phyloP scores from a whole-genome alignment of 2,888 invertebrate species.

The Lymantria dispar region DNA sequence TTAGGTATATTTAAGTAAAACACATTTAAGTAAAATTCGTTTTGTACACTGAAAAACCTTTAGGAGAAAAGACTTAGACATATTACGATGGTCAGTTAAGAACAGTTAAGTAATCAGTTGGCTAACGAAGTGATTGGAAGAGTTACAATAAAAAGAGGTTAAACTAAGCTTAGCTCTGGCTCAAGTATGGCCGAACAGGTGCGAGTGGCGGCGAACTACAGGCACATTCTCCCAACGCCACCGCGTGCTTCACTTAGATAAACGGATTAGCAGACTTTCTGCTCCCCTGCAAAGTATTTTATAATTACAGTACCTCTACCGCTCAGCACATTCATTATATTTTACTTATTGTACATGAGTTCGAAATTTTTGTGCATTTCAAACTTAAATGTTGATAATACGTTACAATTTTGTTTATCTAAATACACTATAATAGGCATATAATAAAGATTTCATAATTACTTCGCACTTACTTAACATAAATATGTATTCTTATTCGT shows the following conservation, averaged over 20 bases:
- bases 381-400: too few relatives aligned
- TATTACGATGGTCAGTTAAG: too few relatives aligned
- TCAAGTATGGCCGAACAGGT: slow-evolving; percentile 58
- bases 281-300: slow-evolving; percentile 43
- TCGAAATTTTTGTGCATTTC: too few relatives aligned
- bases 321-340: slow-evolving; percentile 20
- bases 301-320: slow-evolving; percentile 45
- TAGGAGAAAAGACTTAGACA: too few relatives aligned
- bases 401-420: too few relatives aligned
- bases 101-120: slow-evolving; percentile 34
- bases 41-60: too few relatives aligned
- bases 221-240: slow-evolving; percentile 42
- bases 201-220: slow-evolving; percentile 47
- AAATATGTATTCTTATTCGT: too few relatives aligned
- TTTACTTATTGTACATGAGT: not conserved
- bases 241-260: slow-evolving; percentile 69
- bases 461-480: too few relatives aligned
- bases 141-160: slow-evolving; percentile 55
- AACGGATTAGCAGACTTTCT: slow-evolving; percentile 69
- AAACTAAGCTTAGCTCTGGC: slow-evolving; percentile 49
- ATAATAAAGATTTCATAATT: too few relatives aligned
- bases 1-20: too few relatives aligned
- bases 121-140: slow-evolving; percentile 55
- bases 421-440: too few relatives aligned
- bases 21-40: too few relatives aligned